Evolutionary conservation across 2,113 vertebrate species (phyloP), one percentile per base, ranked within the genome.

Genomic region (Campylorhamphus procurvoides): DNA sequence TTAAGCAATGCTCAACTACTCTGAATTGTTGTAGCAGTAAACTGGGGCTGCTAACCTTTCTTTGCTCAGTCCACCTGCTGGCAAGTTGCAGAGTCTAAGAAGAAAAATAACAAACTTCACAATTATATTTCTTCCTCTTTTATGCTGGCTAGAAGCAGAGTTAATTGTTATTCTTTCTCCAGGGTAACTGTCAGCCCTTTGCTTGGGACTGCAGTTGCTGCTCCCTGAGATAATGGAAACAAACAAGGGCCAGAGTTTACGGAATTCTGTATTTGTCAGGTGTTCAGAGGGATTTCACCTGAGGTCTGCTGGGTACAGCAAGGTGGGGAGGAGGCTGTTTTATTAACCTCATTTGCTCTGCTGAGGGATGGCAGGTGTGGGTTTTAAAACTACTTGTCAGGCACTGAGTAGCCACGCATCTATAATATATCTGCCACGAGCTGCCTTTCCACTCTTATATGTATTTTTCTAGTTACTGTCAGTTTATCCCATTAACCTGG

Each of bases 81-180:
- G 27, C 49, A 84, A 7, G 39, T 73, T 82, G 47, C 69, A 81
- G 60, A 64, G 46, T 8, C 44, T 94, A 82, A 92, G 52, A 66
- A 89, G 66, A 47, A 84, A 62, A 94, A 81, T 28, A 89, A 72
- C 72, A 89, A 84, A 82, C 64, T 44, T 63, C 80, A 84, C 37
- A 72, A 49, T 52, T 12, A 55, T 89, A n/a, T 84, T 93, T 72
- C 39, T 40, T 81, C 60, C n/a, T 75, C 47, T 64, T 29, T 19
- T 47, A 50, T 28, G 8, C 11, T 60, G 56, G 6, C 60, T 87
- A 58, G 73, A 46, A 87, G 39, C 44, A 49, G 47, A 93, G 40
- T 76, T 94, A 87, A 87, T 75, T 91, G 69, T 68, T 81, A 82
- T 60, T 92, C 52, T 75, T 82, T 72, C 80, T 94, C 74, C 44